Conservation (phyloP, 2,888 invertebrate species). For the Drosophila paucipuncta region DNA sequence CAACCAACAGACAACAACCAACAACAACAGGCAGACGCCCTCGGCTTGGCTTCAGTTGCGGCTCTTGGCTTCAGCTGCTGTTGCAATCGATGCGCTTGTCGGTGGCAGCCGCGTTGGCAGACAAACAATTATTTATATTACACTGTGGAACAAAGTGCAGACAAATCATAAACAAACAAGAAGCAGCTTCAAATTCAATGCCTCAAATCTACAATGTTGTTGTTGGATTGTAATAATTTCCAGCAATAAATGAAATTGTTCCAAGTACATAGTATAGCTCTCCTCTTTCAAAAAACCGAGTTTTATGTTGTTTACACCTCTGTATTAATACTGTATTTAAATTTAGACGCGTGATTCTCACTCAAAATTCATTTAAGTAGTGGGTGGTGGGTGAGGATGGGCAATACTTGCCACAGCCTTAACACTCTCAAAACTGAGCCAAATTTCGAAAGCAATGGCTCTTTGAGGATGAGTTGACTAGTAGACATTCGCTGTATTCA, state of each 20-base stretch:
- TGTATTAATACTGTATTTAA: background rate
- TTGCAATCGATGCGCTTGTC: conserved; percentile 68
- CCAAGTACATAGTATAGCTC: background rate
- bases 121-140: conserved; percentile 47
- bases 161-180: background rate
- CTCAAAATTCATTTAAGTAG: background rate
- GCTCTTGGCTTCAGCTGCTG: conserved; percentile 48
- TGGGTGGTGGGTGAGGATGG: background rate
- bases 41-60: conserved; percentile 15
- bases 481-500: background rate
- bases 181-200: background rate
- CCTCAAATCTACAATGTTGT: background rate
- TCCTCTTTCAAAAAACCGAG: no score
- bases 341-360: background rate
- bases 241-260: background rate
- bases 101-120: conserved; percentile 39
- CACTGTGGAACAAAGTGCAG: conserved; percentile 47
- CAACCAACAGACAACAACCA: conserved; percentile 6
- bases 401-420: background rate
- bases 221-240: background rate
- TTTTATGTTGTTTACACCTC: background rate
- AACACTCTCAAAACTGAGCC: background rate
- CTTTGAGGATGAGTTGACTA: background rate
- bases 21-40: conserved; percentile 16
- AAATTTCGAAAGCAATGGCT: background rate